These are phyloP conservation scores for Caligus rogercresseyi DNA, from an alignment of 1,140 invertebrate species.

Conservation along the genomic window DNA sequence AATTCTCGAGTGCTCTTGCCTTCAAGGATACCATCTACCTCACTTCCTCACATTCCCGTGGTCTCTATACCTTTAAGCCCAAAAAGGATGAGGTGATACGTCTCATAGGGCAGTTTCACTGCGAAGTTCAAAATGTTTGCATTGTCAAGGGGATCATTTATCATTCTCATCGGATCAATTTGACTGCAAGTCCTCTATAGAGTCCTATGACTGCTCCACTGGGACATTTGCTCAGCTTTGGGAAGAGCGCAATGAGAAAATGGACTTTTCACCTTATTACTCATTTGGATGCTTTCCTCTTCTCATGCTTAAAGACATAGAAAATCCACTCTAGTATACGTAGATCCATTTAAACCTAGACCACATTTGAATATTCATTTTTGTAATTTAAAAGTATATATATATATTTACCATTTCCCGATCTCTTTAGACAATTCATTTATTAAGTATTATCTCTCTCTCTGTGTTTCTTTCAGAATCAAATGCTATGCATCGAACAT, in stretches of 20 bases:
- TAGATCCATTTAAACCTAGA: too few species aligned
- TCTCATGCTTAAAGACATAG: neutral
- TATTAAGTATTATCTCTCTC: neutral
- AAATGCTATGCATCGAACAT: neutral
- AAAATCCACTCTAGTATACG: too few species aligned
- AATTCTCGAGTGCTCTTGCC: neutral
- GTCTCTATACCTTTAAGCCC: neutral
- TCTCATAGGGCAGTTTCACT: neutral
- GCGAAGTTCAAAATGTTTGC: neutral
- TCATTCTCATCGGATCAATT: slow-evolving; percentile 4
- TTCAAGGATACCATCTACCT: slow-evolving; percentile 1
- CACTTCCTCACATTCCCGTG: neutral
- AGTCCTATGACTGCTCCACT: neutral
- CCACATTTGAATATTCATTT: too few species aligned
- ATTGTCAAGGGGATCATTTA: neutral
- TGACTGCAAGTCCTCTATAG: neutral
- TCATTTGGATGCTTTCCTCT: slow-evolving; percentile 4
- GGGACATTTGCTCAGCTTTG: neutral
- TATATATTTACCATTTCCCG: too few species aligned
- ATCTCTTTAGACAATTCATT: too few species aligned
- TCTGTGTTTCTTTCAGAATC: neutral
- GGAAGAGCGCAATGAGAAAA: neutral
- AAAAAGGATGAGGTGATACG: neutral
- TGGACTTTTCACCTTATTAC: neutral
- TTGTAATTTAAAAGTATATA: too few species aligned